Evolutionary conservation across 2,797 vertebrate genomes (phyloP).

Genomic region (Chelidonichthys spinosus): DNA sequence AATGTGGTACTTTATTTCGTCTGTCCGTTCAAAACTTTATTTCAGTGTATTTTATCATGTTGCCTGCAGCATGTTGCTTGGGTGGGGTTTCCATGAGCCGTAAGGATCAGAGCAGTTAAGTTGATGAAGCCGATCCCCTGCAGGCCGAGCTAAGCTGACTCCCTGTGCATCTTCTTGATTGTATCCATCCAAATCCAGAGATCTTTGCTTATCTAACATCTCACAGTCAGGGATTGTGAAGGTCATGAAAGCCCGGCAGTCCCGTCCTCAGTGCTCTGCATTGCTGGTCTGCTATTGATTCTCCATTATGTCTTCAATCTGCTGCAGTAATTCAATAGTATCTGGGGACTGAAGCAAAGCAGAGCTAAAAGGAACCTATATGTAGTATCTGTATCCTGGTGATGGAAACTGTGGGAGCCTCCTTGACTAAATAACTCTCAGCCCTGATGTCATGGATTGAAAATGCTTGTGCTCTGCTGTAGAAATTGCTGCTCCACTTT

Average conservation of each 20-base stretch:
- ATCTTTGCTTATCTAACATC: conserved; percentile 60
- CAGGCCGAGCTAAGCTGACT: conserved; percentile 59
- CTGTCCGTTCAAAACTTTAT: not conserved
- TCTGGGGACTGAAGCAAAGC: conserved; percentile 60
- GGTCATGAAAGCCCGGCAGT: conserved; percentile 61
- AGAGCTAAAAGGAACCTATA: conserved; percentile 34
- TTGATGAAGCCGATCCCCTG: conserved; percentile 54
- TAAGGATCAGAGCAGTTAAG: conserved; percentile 44
- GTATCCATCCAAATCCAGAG: conserved; percentile 65
- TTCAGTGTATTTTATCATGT: not conserved
- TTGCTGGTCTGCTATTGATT: conserved; percentile 72
- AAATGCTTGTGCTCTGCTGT: conserved; percentile 3
- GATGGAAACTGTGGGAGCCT: conserved; percentile 14
- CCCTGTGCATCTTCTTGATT: conserved; percentile 57
- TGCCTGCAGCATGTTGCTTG: not conserved
- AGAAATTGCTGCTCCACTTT: not conserved
- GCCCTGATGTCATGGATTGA: conserved; percentile 23
- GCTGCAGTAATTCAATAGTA: conserved; percentile 73
- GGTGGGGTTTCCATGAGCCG: conserved; percentile 28
- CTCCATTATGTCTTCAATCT: conserved; percentile 70
- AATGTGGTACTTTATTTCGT: not conserved
- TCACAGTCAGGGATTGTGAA: conserved; percentile 41
- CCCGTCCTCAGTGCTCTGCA: conserved; percentile 37
- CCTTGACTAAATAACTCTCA: conserved; percentile 17
- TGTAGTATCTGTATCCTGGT: conserved; percentile 40